Evolutionary conservation across 2,113 vertebrate species (phyloP).

Genomic region (Entelurus aequoreus): DNA sequence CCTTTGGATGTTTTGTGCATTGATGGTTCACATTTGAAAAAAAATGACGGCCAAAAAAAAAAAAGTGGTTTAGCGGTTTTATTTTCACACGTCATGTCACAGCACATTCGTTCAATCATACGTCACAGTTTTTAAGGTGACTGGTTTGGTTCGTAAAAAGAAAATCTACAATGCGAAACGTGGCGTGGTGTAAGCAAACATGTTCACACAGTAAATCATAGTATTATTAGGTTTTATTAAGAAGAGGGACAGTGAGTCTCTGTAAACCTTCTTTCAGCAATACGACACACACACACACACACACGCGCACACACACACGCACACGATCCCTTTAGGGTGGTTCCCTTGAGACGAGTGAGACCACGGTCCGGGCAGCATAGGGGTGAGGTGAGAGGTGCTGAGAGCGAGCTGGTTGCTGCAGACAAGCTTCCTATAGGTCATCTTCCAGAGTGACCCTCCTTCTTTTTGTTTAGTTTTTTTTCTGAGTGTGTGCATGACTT

Average conservation of each 20-base stretch:
- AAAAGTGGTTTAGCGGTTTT: conserved; percentile 9
- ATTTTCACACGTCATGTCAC: conserved; percentile 61
- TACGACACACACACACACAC: conserved; percentile 8
- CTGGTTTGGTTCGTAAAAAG: neutral
- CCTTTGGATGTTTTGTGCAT: no score
- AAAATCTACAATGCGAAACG: neutral
- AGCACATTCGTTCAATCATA: conserved; percentile 54
- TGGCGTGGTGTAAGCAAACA: neutral
- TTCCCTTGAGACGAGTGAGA: conserved; percentile 50
- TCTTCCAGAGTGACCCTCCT: conserved; percentile 42
- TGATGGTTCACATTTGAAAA: no score
- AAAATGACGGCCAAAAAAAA: no score
- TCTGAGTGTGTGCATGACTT: conserved; percentile 24
- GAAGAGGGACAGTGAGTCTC: conserved; percentile 23
- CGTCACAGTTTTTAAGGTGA: conserved; percentile 40
- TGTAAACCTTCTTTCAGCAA: conserved; percentile 17
- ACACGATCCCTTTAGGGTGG: conserved; percentile 64
- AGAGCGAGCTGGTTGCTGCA: conserved; percentile 48
- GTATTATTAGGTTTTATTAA: conserved; percentile 29
- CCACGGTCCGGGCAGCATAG: conserved; percentile 7
- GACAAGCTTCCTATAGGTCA: conserved; percentile 66
- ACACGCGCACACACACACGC: conserved; percentile 6
- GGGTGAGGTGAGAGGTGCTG: conserved; percentile 14
- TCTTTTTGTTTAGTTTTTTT: conserved; percentile 7
- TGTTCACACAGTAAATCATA: conserved; percentile 11